These are phyloP conservation scores for Thecophora atra DNA, from an alignment of 2,888 invertebrate genomes.

Conservation along the genomic window DNA sequence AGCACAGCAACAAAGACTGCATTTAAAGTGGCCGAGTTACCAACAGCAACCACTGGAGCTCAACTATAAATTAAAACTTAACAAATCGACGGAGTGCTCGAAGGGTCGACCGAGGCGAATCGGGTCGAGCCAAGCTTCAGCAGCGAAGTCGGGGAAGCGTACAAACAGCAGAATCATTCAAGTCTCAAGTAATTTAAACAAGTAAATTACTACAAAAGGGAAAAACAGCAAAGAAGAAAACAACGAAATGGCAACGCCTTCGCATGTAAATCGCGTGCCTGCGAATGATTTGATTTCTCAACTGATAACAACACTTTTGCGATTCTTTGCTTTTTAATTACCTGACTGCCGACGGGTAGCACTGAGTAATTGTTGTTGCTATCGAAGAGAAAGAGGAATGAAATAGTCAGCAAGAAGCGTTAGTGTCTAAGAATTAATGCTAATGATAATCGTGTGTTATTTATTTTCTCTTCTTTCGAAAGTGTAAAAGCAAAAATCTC, in stretches of 20 bases:
- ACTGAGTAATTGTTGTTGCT: background rate
- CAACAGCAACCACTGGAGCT: background rate
- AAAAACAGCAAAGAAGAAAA: too few species aligned
- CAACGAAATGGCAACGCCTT: constrained; percentile 23
- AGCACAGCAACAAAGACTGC: too few species aligned
- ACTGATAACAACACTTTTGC: constrained; percentile 30
- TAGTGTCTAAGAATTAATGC: too few species aligned
- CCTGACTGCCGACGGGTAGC: constrained; percentile 3
- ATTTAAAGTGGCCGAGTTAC: background rate
- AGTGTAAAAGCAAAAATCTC: too few species aligned
- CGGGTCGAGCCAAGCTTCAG: background rate
- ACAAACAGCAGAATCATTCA: constrained; percentile 5
- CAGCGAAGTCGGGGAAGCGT: background rate
- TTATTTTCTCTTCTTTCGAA: too few species aligned
- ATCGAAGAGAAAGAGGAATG: background rate
- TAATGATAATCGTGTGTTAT: too few species aligned
- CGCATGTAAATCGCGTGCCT: constrained; percentile 23
- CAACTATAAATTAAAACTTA: background rate
- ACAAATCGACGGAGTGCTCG: background rate
- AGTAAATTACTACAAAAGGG: background rate
- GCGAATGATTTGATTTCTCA: constrained; percentile 32
- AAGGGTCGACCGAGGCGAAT: background rate
- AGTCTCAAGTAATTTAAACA: constrained; percentile 16
- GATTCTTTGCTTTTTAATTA: constrained; percentile 20
- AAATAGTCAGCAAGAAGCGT: background rate